These are phyloP conservation scores for Hipposideros armiger DNA, from an alignment of 2,113 vertebrate species.

Conservation along the genomic window DNA sequence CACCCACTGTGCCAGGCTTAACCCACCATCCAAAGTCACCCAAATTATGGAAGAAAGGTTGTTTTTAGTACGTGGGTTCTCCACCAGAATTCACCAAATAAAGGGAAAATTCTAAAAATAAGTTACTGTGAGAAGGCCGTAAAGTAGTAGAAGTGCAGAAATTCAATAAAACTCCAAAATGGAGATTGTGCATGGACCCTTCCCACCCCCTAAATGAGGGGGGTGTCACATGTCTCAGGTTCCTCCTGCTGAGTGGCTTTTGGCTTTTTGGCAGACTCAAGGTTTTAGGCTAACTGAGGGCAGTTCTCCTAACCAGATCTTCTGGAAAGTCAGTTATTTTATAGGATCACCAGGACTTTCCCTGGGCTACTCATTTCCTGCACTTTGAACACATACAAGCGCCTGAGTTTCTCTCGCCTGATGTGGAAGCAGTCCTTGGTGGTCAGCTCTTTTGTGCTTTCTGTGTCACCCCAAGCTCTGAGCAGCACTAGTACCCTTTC, in stretches of 20 bases:
- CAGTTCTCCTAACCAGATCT: background rate
- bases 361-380: background rate
- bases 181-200: background rate
- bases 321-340: background rate
- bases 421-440: background rate
- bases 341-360: background rate
- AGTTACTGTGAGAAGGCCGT: background rate
- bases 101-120: background rate
- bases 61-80: background rate
- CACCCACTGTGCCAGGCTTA: background rate
- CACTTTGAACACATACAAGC: background rate
- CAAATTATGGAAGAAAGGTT: background rate
- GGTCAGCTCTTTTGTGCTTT: background rate
- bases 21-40: background rate
- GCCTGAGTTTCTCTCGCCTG: background rate
- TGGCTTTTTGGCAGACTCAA: background rate
- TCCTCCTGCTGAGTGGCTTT: background rate
- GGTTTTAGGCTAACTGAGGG: background rate
- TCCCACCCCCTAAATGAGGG: background rate
- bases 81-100: background rate
- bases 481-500: background rate
- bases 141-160: background rate
- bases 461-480: background rate
- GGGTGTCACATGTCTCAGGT: background rate
- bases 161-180: background rate